Evolutionary conservation across 1,140 invertebrate genomes (phyloP).

Genomic region (Notospermus geniculatus): DNA sequence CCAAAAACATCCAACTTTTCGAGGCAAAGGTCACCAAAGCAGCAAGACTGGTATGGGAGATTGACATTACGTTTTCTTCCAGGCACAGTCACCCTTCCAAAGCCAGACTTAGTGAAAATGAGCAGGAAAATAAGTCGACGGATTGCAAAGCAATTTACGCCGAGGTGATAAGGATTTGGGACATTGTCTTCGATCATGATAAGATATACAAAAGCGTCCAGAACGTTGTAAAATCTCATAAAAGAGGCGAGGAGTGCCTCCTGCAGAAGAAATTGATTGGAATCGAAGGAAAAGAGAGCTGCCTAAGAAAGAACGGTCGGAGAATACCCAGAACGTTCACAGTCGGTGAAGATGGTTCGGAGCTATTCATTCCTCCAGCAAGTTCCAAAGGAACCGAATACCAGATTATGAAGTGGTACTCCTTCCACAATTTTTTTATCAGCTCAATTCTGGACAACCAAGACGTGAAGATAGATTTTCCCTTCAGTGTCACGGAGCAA

Average conservation of each 20-base stretch:
- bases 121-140: conserved; percentile 18
- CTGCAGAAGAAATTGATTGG: conserved; percentile 37
- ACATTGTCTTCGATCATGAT: conserved; percentile 40
- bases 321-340: conserved; percentile 33
- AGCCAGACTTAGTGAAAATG: conserved; percentile 21
- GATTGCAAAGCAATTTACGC: conserved; percentile 32
- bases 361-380: conserved; percentile 35
- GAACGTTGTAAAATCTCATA: conserved; percentile 40
- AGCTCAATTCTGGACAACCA: conserved; percentile 27
- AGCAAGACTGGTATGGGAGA: conserved; percentile 41
- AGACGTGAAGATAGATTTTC: conserved; percentile 47
- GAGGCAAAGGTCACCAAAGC: conserved; percentile 39
- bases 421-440: conserved; percentile 39
- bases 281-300: conserved; percentile 21
- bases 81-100: conserved; percentile 36
- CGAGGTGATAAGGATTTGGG: conserved; percentile 49
- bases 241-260: conserved; percentile 37
- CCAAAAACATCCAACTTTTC: conserved; percentile 36
- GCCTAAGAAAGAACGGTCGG: conserved; percentile 5
- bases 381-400: conserved; percentile 48
- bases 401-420: conserved; percentile 52
- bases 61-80: conserved; percentile 46
- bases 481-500: conserved; percentile 46
- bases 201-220: conserved; percentile 28
- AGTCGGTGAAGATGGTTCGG: conserved; percentile 20